These are phyloP conservation scores for Illadopsis cleaveri DNA, from an alignment of 2,113 vertebrate species.

Conservation along the genomic window DNA sequence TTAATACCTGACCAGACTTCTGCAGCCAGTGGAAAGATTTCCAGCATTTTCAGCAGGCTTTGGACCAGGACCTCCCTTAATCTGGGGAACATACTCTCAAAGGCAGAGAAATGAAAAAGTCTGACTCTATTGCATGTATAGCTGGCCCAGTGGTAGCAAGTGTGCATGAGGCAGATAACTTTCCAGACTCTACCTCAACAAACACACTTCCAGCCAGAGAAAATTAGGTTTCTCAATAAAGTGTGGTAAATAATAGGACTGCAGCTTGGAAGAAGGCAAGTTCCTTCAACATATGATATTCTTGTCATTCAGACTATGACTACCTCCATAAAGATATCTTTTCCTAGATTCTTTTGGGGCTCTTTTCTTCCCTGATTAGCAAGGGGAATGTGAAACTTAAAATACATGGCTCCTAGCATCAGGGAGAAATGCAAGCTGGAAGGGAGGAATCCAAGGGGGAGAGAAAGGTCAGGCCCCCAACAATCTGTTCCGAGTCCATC, in stretches of 20 bases:
- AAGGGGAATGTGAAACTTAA: constrained; percentile 13
- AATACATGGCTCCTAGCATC: not conserved
- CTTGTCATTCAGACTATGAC: not conserved
- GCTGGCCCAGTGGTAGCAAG: constrained; percentile 14
- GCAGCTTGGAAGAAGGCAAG: constrained; percentile 15
- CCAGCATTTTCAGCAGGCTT: constrained; percentile 31
- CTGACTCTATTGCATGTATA: not conserved
- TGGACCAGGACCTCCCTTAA: not conserved
- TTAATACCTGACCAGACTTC: not conserved
- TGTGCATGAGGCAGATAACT: constrained; percentile 9
- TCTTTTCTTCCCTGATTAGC: not conserved
- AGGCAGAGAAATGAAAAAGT: not conserved
- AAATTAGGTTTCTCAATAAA: constrained; percentile 34
- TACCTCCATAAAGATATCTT: not conserved
- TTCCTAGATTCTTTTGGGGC: not conserved
- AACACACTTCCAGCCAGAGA: constrained; percentile 25
- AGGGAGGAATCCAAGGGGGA: not conserved
- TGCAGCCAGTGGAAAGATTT: constrained; percentile 3
- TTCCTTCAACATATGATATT: constrained; percentile 26
- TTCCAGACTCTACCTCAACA: constrained; percentile 54
- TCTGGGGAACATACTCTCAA: constrained; percentile 6
- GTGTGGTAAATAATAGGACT: constrained; percentile 22
- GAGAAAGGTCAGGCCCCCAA: not conserved
- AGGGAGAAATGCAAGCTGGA: not conserved
- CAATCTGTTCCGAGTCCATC: not conserved